Evolutionary conservation across 2,113 vertebrate genomes (phyloP).

Genomic region (Candoia aspera): DNA sequence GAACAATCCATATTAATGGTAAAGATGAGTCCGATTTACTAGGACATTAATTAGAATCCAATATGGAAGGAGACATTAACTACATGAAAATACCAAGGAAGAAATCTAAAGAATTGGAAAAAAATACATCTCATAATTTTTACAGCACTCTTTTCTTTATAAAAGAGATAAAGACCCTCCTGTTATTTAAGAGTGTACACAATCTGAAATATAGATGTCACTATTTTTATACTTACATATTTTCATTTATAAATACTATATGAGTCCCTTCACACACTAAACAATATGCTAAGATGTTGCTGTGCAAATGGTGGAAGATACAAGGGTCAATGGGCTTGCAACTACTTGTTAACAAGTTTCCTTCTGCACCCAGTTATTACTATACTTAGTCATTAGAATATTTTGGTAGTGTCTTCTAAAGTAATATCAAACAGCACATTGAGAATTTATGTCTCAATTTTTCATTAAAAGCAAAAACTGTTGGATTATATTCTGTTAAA

Average conservation of each 20-base stretch:
- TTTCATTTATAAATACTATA: slow-evolving; percentile 53
- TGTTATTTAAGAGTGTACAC: slow-evolving; percentile 54
- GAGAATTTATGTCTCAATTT: fast-evolving
- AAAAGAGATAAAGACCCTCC: slow-evolving; percentile 56
- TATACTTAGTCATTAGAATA: slow-evolving; percentile 20
- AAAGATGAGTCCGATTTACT: slow-evolving; percentile 38
- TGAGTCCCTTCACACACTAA: slow-evolving; percentile 59
- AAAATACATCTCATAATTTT: slow-evolving; percentile 66
- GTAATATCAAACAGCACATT: slow-evolving; percentile 3
- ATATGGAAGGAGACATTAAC: slow-evolving; percentile 41
- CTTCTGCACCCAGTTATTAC: neutral
- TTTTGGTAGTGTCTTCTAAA: slow-evolving; percentile 43
- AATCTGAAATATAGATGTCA: slow-evolving; percentile 62
- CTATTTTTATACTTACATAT: slow-evolving; percentile 67
- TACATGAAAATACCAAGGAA: slow-evolving; percentile 51
- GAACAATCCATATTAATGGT: neutral
- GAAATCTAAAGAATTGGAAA: slow-evolving; percentile 55
- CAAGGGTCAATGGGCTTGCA: slow-evolving; percentile 36
- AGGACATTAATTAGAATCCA: slow-evolving; percentile 30
- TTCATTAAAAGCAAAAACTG: neutral
- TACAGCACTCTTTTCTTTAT: slow-evolving; percentile 64
- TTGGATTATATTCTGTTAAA: neutral
- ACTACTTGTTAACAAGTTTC: slow-evolving; percentile 46
- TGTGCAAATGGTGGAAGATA: slow-evolving; percentile 43
- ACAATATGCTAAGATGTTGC: slow-evolving; percentile 58